phyloP scores from a whole-genome alignment of 2,113 vertebrate genomes.

The Phyllostomus hastatus region DNA sequence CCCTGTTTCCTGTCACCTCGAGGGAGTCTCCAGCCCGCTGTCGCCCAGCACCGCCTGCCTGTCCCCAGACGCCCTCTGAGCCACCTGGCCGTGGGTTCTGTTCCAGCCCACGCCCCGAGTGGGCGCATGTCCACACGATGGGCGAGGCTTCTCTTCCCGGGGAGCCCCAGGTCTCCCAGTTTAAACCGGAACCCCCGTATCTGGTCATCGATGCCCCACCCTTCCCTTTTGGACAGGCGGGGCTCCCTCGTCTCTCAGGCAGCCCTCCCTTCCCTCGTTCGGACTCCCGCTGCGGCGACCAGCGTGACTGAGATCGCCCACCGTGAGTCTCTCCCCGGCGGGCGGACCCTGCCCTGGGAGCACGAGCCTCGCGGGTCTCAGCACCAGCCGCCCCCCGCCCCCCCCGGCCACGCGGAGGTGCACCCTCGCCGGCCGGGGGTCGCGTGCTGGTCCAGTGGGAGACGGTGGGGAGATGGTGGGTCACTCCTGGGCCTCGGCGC shows the following conservation, averaged over 20 bases:
- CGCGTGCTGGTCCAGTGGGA: too few relatives aligned
- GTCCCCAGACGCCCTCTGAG: too few relatives aligned
- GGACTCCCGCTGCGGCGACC: background rate
- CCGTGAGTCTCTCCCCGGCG: background rate
- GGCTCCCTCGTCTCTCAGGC: background rate
- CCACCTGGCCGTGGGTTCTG: background rate
- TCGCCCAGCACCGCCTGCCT: background rate
- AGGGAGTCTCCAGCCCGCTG: accelerated
- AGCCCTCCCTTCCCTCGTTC: accelerated
- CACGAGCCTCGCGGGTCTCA: accelerated
- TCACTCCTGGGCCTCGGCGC: too few relatives aligned
- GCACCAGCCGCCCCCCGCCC: too few relatives aligned
- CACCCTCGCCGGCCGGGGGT: background rate
- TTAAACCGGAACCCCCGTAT: background rate
- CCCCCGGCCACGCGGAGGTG: background rate
- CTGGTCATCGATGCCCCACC: accelerated
- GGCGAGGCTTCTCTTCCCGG: background rate
- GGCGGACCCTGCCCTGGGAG: background rate
- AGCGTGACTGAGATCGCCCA: too few relatives aligned
- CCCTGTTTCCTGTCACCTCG: background rate
- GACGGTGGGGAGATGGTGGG: too few relatives aligned
- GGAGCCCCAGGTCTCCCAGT: background rate
- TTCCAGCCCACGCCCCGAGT: too few relatives aligned
- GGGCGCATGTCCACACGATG: background rate
- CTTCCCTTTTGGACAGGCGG: background rate